These are phyloP conservation scores for Drosophila nigrodunni DNA, from an alignment of 1,140 invertebrate species.

Conservation along the genomic window DNA sequence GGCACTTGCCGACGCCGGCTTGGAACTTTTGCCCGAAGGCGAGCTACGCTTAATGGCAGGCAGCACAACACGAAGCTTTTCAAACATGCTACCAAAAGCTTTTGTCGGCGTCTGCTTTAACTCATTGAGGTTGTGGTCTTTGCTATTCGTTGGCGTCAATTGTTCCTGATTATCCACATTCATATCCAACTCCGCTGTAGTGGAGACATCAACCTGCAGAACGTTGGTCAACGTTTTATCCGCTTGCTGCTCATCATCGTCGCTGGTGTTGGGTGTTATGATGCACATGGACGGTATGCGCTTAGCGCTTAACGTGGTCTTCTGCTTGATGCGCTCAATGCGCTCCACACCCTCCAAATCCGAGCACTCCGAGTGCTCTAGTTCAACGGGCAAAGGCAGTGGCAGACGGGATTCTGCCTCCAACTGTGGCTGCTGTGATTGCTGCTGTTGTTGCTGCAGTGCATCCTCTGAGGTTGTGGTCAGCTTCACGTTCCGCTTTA, in stretches of 20 bases:
- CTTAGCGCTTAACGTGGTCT: slow-evolving; percentile 94
- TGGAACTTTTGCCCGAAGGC: slow-evolving; percentile 83
- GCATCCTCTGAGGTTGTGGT: slow-evolving; percentile 27
- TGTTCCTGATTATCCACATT: slow-evolving; percentile 36
- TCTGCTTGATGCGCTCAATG: slow-evolving; percentile 92
- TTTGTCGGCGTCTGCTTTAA: slow-evolving; percentile 76
- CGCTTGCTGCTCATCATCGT: slow-evolving; percentile 90
- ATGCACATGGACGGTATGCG: slow-evolving; percentile 96
- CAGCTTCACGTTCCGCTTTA: slow-evolving; percentile 85
- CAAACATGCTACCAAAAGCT: slow-evolving; percentile 88
- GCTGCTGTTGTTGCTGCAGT: slow-evolving; percentile 29
- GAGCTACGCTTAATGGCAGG: slow-evolving; percentile 85
- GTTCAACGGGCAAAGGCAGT: slow-evolving; percentile 40
- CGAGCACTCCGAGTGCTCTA: slow-evolving; percentile 92
- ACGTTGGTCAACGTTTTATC: slow-evolving; percentile 68
- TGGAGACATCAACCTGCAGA: slow-evolving; percentile 62
- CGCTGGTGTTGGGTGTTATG: slow-evolving; percentile 94
- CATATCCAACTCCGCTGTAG: slow-evolving; percentile 4
- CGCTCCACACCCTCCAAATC: slow-evolving; percentile 93
- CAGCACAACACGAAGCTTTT: slow-evolving; percentile 87
- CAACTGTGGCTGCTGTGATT: slow-evolving; percentile 15
- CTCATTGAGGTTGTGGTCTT: slow-evolving; percentile 79
- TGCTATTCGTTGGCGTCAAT: slow-evolving; percentile 69
- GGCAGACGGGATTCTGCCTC: slow-evolving; percentile 21
- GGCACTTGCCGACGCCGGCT: slow-evolving; percentile 63